Percentiles rank a stretch among this genome's conserved stretches.
Conservation (phyloP, 2,113 vertebrate genomes). For the Limanda limanda region DNA sequence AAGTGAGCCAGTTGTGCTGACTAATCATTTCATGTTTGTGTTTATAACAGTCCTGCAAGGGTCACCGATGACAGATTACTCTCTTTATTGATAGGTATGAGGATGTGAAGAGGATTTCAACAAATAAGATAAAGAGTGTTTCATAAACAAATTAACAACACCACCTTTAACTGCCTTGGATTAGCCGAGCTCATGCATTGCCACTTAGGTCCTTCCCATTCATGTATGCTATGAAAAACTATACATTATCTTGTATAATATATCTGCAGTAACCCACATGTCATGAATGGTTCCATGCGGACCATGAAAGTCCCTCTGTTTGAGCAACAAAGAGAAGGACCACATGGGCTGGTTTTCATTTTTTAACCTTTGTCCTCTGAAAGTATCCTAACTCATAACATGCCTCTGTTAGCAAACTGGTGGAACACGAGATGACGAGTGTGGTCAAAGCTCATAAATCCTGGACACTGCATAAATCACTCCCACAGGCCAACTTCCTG, state of each 20-base stretch:
- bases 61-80: too few species aligned
- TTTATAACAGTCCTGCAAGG: too few species aligned
- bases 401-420: constrained; percentile 14
- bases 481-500: constrained; percentile 40
- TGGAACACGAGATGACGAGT: constrained; percentile 55
- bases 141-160: too few species aligned
- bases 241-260: neutral
- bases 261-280: neutral
- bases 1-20: too few species aligned
- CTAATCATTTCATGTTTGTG: too few species aligned
- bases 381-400: constrained; percentile 42
- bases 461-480: constrained; percentile 50
- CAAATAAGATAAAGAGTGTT: too few species aligned
- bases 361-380: constrained; percentile 26
- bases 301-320: constrained; percentile 18
- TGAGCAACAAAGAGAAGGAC: neutral
- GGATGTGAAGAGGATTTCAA: too few species aligned
- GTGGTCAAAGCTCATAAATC: constrained; percentile 55
- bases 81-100: too few species aligned
- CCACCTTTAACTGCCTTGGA: neutral
- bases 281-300: neutral
- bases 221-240: neutral
- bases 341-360: constrained; percentile 33
- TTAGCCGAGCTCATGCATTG: constrained; percentile 24
- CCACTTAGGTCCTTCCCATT: neutral